These are phyloP conservation scores for Cynopterus brachyotis DNA, from an alignment of 2,113 vertebrate species.

Conservation along the genomic window DNA sequence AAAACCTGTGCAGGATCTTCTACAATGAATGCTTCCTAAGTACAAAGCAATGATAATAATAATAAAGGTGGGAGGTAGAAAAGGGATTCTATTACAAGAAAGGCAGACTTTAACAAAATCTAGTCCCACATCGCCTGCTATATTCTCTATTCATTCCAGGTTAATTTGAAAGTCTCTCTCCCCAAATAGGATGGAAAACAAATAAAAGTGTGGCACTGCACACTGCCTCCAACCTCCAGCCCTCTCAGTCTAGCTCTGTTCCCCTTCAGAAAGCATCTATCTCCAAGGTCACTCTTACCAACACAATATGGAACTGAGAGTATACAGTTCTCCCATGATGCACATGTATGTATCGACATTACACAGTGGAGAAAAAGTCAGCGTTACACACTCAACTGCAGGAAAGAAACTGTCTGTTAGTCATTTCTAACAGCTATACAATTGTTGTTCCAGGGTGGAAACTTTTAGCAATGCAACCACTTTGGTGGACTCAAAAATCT, in stretches of 20 bases:
- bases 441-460: background rate
- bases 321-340: background rate
- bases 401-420: background rate
- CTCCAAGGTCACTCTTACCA: background rate
- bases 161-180: background rate
- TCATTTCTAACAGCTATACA: background rate
- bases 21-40: conserved; percentile 74
- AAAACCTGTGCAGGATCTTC: conserved; percentile 77
- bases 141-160: background rate
- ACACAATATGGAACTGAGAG: background rate
- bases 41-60: conserved; percentile 9
- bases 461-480: background rate
- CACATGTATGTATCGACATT: background rate
- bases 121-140: conserved; percentile 48
- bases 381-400: too few relatives aligned
- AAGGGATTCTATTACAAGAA: background rate
- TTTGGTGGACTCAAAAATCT: background rate
- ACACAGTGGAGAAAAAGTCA: background rate
- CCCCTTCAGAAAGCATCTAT: background rate
- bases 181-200: background rate
- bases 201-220: fast-evolving
- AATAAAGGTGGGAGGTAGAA: background rate
- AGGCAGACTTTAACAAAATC: conserved; percentile 49
- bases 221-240: background rate
- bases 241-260: background rate